These are phyloP conservation scores for Budorcas taxicolor DNA, from an alignment of 2,113 vertebrate species.

Conservation along the genomic window DNA sequence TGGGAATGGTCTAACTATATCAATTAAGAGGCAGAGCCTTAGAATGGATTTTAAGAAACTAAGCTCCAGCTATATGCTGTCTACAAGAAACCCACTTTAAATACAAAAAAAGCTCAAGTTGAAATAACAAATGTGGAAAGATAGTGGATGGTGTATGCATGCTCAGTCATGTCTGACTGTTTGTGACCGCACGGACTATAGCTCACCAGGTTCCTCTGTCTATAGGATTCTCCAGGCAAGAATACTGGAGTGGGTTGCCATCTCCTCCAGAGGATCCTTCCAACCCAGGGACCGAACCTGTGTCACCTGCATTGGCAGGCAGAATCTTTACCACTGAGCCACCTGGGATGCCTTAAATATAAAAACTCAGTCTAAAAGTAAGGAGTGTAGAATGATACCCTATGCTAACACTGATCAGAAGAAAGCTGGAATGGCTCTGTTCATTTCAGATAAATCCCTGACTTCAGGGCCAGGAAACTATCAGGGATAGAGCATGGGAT, in stretches of 20 bases:
- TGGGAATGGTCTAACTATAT: background rate
- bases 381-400: background rate
- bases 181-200: background rate
- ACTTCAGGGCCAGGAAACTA: background rate
- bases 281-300: accelerated
- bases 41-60: background rate
- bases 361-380: background rate
- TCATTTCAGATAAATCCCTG: background rate
- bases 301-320: background rate
- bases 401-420: background rate
- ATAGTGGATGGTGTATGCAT: background rate
- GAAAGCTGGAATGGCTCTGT: background rate
- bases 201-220: background rate
- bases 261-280: background rate
- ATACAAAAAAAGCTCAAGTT: background rate
- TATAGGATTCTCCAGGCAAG: background rate
- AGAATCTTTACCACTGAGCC: background rate
- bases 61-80: background rate
- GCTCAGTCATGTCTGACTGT: background rate
- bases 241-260: background rate
- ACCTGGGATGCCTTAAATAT: background rate
- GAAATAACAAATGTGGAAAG: background rate
- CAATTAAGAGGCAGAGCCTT: background rate
- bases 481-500: background rate
- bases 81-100: background rate